phyloP scores from a whole-genome alignment of 2,113 vertebrate species.

The Phaethon lepturus region DNA sequence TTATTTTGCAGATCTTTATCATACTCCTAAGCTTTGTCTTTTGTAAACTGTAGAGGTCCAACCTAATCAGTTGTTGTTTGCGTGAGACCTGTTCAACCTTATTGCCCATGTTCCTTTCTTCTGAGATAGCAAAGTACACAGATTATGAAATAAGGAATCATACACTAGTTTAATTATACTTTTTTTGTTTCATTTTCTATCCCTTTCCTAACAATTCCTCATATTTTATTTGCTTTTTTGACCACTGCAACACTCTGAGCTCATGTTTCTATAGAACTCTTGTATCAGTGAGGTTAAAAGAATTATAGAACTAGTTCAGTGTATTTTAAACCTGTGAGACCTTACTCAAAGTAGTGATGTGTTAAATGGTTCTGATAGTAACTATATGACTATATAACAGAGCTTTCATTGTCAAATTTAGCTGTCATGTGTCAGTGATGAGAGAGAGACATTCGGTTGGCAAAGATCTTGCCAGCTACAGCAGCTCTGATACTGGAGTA shows the following conservation, averaged over 20 bases:
- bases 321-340: conserved; percentile 12
- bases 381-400: not conserved
- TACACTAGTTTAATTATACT: not conserved
- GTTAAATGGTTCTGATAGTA: not conserved
- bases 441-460: not conserved
- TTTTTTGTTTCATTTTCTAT: not conserved
- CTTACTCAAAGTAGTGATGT: not conserved
- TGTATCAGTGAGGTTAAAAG: conserved; percentile 9
- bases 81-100: not conserved
- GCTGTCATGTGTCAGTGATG: not conserved
- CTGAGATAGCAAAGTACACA: not conserved
- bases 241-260: not conserved
- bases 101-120: not conserved
- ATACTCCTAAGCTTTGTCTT: not conserved
- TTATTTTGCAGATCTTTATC: not conserved
- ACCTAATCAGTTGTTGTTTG: not conserved
- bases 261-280: not conserved
- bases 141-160: not conserved
- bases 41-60: not conserved
- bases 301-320: not conserved
- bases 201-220: not conserved
- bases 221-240: not conserved
- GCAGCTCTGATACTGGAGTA: not conserved
- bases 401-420: not conserved
- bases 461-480: not conserved